Percentiles rank a stretch among this genome's conserved stretches.
These are phyloP conservation scores for Parochlus steinenii DNA, from an alignment of 2,888 invertebrate genomes.

Conservation along the genomic window DNA sequence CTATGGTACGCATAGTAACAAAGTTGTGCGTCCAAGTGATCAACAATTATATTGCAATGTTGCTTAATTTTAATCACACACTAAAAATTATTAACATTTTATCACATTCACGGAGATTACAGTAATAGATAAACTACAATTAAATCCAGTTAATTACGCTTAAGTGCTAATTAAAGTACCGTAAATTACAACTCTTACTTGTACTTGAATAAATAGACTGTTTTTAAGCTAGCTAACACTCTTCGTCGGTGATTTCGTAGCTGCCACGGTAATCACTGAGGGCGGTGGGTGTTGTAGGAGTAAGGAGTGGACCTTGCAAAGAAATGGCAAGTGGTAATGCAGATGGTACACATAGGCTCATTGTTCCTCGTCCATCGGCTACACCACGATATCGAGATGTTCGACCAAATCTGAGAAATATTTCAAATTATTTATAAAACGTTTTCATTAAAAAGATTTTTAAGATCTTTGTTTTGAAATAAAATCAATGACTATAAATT, in stretches of 20 bases:
- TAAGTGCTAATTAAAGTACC: background rate
- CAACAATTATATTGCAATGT: too few species aligned
- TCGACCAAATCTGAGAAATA: slow-evolving; percentile 44
- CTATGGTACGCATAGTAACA: too few species aligned
- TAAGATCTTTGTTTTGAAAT: too few species aligned
- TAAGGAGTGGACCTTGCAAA: slow-evolving; percentile 39
- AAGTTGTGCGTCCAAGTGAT: too few species aligned
- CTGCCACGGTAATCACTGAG: slow-evolving; percentile 28
- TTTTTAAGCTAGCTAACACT: slow-evolving; percentile 15
- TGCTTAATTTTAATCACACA: background rate
- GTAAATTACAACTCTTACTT: background rate
- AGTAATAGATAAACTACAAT: background rate
- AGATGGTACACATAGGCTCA: slow-evolving; percentile 53
- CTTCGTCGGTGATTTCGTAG: slow-evolving; percentile 28
- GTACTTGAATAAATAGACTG: background rate
- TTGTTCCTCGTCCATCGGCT: slow-evolving; percentile 49
- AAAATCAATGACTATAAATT: too few species aligned
- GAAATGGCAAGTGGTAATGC: slow-evolving; percentile 60
- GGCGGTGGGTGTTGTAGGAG: slow-evolving; percentile 26
- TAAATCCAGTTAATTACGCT: background rate
- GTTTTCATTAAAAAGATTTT: too few species aligned
- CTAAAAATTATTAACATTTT: background rate
- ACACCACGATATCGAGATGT: slow-evolving; percentile 53
- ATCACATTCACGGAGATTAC: background rate
- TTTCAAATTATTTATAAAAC: too few species aligned